Evolutionary conservation across 2,797 vertebrate species (phyloP), one percentile per base, ranked within the genome.

Genomic region (Pelochelys cantorii): DNA sequence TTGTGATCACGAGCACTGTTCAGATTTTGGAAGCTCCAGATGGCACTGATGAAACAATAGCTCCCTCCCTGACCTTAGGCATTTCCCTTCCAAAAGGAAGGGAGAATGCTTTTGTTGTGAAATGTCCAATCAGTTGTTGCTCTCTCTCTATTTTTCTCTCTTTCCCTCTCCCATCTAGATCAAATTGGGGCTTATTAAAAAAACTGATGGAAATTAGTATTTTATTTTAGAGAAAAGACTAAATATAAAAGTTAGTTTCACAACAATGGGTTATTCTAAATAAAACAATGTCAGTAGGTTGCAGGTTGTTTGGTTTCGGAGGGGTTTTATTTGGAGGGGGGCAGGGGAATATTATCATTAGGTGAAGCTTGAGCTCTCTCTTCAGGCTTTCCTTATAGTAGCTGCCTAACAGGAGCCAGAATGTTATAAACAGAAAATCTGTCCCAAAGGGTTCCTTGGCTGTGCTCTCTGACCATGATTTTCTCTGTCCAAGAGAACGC

Each of bases 301-400:
- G 48, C 23, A 59, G 22, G 37, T 74, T 29, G 27, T 62, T 62
- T 62, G 29, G 29, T 62, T 31, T 31, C 29, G 60, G 60, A 62
- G 60, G 29, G 29, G 53, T 12, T 54, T n/a, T 65, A 48, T 62
- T 37, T 22, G 31, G 62, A 18, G 15, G 31, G 17, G 31, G 17
- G 11, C 11, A 11, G 11, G 82, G 81, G 86, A 27, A 31, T 84
- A 71, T 81, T 86, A 11, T 3, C 11, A 93, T 87, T 60, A 93
- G 90, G 91, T 56, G 71, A 97, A 85, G 90, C 92, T 89, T 96
- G 79, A 93, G 96, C 96, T 97, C 97, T 97, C 94, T 92, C 97
- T 91, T 83, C 96, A 93, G 97, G 97, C 93, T 90, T 89, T 29
- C 2, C 2, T 57, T 71, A 87, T 93, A 92, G 86, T 8, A 81